A percentile compares a stretch with the other conserved stretches of the same genome.
Conservation (phyloP, 2,113 vertebrate genomes). For the Cyprinodon variegatus region DNA sequence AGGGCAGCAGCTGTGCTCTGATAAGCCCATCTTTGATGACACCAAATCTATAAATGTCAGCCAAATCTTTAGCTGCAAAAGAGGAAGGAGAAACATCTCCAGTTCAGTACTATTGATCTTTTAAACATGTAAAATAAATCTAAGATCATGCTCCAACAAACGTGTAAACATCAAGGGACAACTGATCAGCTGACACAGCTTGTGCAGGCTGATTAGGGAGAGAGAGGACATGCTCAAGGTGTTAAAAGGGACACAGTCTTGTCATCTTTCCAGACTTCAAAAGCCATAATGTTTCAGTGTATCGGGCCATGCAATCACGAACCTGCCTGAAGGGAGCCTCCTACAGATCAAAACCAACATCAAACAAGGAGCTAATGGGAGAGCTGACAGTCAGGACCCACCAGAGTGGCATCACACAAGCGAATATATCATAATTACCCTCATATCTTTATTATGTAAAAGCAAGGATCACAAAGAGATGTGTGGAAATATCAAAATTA, state of each 20-base stretch:
- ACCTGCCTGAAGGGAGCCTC: conserved; percentile 22
- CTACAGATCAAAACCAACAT: conserved; percentile 29
- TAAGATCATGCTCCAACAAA: neutral
- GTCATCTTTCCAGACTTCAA: conserved; percentile 49
- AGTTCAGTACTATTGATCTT: conserved; percentile 8
- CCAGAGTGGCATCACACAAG: conserved; percentile 35
- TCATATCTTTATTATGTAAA: conserved; percentile 2
- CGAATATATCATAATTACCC: conserved; percentile 46
- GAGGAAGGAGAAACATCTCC: conserved; percentile 15
- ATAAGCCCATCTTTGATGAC: conserved; percentile 45
- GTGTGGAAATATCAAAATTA: conserved; percentile 31
- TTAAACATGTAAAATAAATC: conserved; percentile 2
- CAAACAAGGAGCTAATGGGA: conserved; percentile 3
- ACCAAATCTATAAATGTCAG: conserved; percentile 5
- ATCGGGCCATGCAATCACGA: conserved; percentile 25
- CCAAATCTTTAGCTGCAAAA: neutral
- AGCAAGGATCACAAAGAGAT: conserved; percentile 19
- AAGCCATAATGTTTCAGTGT: conserved; percentile 22
- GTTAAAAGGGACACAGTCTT: conserved; percentile 29
- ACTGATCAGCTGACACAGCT: conserved; percentile 33
- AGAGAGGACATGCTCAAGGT: conserved; percentile 29
- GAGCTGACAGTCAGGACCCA: conserved; percentile 24
- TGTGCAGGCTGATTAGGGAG: conserved; percentile 17
- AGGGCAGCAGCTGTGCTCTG: conserved; percentile 14
- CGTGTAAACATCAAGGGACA: conserved; percentile 10